A percentile compares a stretch with the other conserved stretches of the same genome.
phyloP scores from a whole-genome alignment of 2,797 vertebrate genomes.

The Mus caroli region DNA sequence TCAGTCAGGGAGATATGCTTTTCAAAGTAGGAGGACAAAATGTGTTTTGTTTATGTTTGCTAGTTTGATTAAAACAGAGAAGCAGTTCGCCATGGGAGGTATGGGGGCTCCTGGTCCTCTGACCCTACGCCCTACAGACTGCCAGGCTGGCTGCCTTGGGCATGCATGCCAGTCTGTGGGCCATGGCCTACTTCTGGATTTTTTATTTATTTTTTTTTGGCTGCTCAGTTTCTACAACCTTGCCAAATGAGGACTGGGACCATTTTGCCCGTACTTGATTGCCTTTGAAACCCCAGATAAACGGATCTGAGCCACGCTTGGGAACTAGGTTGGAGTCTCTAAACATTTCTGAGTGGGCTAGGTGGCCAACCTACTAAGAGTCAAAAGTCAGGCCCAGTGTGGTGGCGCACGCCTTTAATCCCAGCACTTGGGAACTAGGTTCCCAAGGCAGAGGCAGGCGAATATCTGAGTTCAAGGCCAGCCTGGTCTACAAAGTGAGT shows the following conservation, averaged over 20 bases:
- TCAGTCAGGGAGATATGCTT: background rate
- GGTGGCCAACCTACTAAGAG: too few species aligned
- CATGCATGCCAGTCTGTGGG: too few species aligned
- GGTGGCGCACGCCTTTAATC: too few species aligned
- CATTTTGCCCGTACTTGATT: background rate
- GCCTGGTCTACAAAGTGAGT: too few species aligned
- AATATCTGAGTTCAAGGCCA: too few species aligned
- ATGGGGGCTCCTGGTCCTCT: background rate
- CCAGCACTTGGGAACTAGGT: too few species aligned
- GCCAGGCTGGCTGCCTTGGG: background rate
- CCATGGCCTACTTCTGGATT: background rate
- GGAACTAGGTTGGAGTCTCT: background rate
- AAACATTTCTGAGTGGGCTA: background rate
- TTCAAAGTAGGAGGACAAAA: background rate
- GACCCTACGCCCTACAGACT: too few species aligned
- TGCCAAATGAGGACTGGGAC: background rate
- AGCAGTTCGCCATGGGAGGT: rapidly evolving
- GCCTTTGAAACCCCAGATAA: background rate
- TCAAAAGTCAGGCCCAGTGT: background rate
- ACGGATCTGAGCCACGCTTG: background rate
- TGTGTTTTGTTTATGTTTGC: background rate
- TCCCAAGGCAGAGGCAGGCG: too few species aligned
- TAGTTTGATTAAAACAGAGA: background rate
- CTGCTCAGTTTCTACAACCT: background rate
- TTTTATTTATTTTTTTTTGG: too few species aligned